Evolutionary conservation across 2,888 invertebrate species (phyloP), one percentile per base, ranked within the genome.

Genomic region (Melinaea menophilus): DNA sequence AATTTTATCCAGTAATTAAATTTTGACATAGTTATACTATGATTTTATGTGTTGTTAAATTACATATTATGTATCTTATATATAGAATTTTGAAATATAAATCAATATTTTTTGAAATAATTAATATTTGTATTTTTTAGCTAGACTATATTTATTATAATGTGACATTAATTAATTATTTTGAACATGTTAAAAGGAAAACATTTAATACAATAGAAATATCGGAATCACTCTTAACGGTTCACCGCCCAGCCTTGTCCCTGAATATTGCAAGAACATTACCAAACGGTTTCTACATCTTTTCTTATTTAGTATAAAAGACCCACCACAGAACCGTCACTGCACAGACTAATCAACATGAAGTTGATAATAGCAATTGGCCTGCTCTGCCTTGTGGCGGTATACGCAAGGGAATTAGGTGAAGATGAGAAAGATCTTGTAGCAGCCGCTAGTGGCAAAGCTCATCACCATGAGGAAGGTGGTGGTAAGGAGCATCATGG

Each of bases 401-500:
- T 79, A 7, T 85, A 79, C 75, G 86, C 82, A 70, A 79, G 84
- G 67, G 86, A 86, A 66, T 66, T 86, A 11, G 81, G 77, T 1
- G 86, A 88, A 69, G 87, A 86, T 67, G 82, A 83, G 46, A 85
- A 85, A 67, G 90, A 90, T 64, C 76, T 90, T 33, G 87, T 88
- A 22, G 84, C 87, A 13, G 90, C 90, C 7, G 90, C 90, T 13
- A 88, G 85, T 65, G 82, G 80, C 2, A 84, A 88, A 62, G 68
- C 77, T 35, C 76, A 77, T 62, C 84, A 88, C 55, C 90, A 90
- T 56, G 88, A 89, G 65, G 79, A 79, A 67, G 90, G 89, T 2
- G 89, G 89, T 5, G 90, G 89, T 46, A 75, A 89, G n/a, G 83
- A 88, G 47, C 90, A 90, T 62, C 89, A 90, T 35, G 83, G 76